These are phyloP conservation scores for Mus spretus DNA, from an alignment of 2,797 vertebrate species.

Conservation along the genomic window DNA sequence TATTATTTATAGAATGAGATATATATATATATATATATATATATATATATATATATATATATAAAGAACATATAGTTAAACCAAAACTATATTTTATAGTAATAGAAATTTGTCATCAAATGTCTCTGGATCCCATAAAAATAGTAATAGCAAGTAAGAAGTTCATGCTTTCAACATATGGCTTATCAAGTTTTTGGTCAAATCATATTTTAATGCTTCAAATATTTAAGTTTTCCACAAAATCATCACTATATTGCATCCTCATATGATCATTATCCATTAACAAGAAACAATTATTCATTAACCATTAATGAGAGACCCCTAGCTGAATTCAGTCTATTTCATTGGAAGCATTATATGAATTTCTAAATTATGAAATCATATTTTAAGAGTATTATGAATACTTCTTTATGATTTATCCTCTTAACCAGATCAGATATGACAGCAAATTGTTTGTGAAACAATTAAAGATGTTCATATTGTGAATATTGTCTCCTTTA, in stretches of 20 bases:
- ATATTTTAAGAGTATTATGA: slow-evolving; percentile 3
- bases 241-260: background rate
- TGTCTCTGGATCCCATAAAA: background rate
- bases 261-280: background rate
- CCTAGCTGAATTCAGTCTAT: background rate
- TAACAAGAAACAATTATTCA: background rate
- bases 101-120: background rate
- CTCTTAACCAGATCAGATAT: background rate
- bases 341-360: background rate
- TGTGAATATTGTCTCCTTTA: slow-evolving; percentile 36
- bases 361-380: slow-evolving; percentile 44
- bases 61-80: background rate
- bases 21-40: background rate
- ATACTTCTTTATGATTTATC: slow-evolving; percentile 33
- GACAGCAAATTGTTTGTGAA: background rate
- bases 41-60: background rate
- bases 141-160: background rate
- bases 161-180: background rate
- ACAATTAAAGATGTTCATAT: background rate
- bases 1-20: background rate
- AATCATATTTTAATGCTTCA: slow-evolving; percentile 18
- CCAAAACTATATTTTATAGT: background rate
- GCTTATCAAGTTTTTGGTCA: background rate
- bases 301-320: slow-evolving; percentile 5
- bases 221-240: slow-evolving; percentile 19